Evolutionary conservation across 2,113 vertebrate species (phyloP).

Genomic region (Calonectris borealis): DNA sequence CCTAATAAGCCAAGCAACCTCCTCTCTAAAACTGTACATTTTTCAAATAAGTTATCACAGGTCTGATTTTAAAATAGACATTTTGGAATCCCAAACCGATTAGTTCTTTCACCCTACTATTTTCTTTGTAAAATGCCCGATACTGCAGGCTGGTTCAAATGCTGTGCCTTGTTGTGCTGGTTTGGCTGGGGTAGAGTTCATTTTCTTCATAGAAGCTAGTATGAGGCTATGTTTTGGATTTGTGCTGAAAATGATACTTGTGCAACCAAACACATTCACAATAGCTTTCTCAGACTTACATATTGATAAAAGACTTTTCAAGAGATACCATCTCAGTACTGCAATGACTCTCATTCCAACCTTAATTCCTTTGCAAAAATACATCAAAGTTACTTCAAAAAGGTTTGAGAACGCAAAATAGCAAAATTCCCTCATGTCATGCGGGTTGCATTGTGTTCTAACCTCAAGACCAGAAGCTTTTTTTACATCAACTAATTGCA

Average conservation of each 20-base stretch:
- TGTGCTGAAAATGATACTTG: neutral
- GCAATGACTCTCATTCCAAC: neutral
- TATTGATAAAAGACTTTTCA: neutral
- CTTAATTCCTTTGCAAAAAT: neutral
- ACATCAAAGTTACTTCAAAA: neutral
- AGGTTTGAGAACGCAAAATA: neutral
- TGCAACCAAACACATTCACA: neutral
- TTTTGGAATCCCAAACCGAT: neutral
- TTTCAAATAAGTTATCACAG: neutral
- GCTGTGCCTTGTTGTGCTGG: neutral
- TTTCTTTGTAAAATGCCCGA: neutral
- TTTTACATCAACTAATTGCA: neutral
- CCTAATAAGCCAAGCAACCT: neutral
- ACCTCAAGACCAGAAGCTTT: neutral
- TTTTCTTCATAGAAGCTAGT: no score
- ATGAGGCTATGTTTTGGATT: no score
- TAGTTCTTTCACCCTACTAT: neutral
- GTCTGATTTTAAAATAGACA: neutral
- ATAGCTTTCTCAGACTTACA: neutral
- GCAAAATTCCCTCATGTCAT: neutral
- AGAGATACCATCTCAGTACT: neutral
- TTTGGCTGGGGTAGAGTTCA: no score
- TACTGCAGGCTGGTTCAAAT: neutral
- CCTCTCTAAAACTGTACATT: neutral
- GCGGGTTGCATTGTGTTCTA: neutral